Evolutionary conservation across 2,888 invertebrate species (phyloP).

Genomic region (Cryptus viduatorius): DNA sequence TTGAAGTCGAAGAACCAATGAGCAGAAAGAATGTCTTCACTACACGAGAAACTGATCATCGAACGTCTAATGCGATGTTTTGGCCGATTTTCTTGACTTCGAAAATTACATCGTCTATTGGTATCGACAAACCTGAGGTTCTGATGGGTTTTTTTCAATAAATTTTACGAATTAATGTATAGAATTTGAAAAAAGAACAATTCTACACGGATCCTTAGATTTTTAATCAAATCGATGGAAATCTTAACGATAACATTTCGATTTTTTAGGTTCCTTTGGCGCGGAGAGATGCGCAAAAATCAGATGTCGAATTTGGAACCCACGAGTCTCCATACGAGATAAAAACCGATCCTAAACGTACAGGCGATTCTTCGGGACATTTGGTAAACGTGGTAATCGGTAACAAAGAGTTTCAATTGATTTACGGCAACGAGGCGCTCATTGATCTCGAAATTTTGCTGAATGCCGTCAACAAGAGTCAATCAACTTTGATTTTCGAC

Average conservation of each 20-base stretch:
- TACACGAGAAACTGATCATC: neutral
- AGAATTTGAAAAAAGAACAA: neutral
- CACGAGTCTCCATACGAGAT: neutral
- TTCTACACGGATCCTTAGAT: neutral
- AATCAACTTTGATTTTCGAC: constrained; percentile 23
- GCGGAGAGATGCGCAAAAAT: neutral
- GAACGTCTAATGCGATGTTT: neutral
- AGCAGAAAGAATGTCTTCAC: neutral
- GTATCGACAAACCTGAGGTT: constrained; percentile 10
- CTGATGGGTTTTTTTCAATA: neutral
- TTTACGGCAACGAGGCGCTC: constrained; percentile 48
- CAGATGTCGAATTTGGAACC: neutral
- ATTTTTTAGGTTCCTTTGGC: neutral
- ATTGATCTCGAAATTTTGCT: constrained; percentile 49
- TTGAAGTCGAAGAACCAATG: neutral
- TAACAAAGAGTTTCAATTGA: constrained; percentile 55
- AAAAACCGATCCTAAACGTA: neutral
- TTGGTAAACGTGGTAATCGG: constrained; percentile 46
- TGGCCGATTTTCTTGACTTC: neutral
- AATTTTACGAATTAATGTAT: neutral
- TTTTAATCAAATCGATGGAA: too few relatives aligned
- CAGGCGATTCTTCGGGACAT: constrained; percentile 33
- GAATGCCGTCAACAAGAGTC: constrained; percentile 41
- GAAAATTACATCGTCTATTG: neutral
- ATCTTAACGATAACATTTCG: neutral